phyloP scores from a whole-genome alignment of 2,888 invertebrate species.

The Heterodera filipjevi region DNA sequence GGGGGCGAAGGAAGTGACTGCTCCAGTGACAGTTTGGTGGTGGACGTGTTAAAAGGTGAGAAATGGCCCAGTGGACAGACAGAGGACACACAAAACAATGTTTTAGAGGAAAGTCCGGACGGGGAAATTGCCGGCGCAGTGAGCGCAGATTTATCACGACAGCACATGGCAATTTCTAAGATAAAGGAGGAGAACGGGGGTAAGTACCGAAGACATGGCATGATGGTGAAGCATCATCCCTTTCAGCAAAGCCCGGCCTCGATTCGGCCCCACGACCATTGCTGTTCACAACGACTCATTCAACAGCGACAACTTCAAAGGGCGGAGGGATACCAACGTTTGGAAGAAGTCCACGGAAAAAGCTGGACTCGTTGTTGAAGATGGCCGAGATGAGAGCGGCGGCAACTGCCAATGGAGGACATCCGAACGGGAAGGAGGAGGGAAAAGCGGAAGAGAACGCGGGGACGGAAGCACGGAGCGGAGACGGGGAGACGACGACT shows the following conservation, averaged over 20 bases:
- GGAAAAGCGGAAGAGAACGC: not conserved
- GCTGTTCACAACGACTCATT: not conserved
- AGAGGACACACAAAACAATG: not conserved
- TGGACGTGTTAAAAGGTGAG: slow-evolving; percentile 8
- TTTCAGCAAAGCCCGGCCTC: not conserved
- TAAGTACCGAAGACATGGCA: not conserved
- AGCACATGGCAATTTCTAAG: not conserved
- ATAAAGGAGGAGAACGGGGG: slow-evolving; percentile 4
- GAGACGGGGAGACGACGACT: not conserved
- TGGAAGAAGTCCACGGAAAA: slow-evolving; percentile 6
- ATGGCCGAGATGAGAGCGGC: slow-evolving; percentile 13
- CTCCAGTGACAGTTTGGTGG: slow-evolving; percentile 19
- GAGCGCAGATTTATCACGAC: not conserved
- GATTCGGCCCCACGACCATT: not conserved
- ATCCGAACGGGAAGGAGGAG: not conserved
- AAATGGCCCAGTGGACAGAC: no score
- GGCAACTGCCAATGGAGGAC: not conserved
- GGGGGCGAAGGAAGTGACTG: slow-evolving; percentile 15
- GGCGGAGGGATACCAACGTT: not conserved
- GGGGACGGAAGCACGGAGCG: not conserved
- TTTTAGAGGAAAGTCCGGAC: not conserved
- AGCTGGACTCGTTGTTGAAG: slow-evolving; percentile 1
- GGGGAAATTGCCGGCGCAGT: not conserved
- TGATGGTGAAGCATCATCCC: not conserved
- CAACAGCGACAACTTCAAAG: slow-evolving; percentile 5